Base-by-base conservation (phyloP, 2,888 invertebrate genomes). In the Dione vanillae region DNA sequence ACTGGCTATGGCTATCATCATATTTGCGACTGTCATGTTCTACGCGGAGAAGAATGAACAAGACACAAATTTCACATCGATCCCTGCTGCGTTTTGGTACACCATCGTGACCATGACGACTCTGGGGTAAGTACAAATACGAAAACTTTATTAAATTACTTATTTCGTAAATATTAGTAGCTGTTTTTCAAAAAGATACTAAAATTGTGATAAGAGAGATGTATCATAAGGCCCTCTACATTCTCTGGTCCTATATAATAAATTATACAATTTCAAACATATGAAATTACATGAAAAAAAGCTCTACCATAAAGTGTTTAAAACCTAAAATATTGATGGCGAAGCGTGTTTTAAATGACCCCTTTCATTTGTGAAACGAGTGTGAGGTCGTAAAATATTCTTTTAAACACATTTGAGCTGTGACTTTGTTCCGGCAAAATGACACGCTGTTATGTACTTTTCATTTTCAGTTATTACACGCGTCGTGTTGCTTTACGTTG, bases 21-120 rank as follows among this genome's bases (percentile, higher is more conserved):
- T 99, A 85, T 99, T 99, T 91, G 99, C 99, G 76, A 99, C 99
- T 51, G 99, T 99, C 81, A 99, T 99, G 99, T 99, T 98, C 94
- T 99, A 99, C 94, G 99, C 99, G 65, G 99, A 99, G 95, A 99
- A 99, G 94, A 99, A 99, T 89, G 99, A 98, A 78, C 96, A 96
- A 82, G 97, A 97, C 82, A 99, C 99, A 69, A 97, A 97, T 91
- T 99, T 99, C 95, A 99, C 98, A 76, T 99, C 99, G 88, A 99
- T 99, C 94, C 99, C 99, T 72, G 98, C 99, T 69, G 99, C 99
- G 79, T 99, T 99, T 93, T 99, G 99, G 99, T 99, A 99, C 94
- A 99, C 99, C 86, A 99, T 99, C 86, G 99, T 99, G 86, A 99
- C 99, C 79, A 99, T 99, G 99, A 99, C 99, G 73, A 99, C 99